Conservation (phyloP, 2,113 vertebrate species). For the Thomomys bottae region DNA sequence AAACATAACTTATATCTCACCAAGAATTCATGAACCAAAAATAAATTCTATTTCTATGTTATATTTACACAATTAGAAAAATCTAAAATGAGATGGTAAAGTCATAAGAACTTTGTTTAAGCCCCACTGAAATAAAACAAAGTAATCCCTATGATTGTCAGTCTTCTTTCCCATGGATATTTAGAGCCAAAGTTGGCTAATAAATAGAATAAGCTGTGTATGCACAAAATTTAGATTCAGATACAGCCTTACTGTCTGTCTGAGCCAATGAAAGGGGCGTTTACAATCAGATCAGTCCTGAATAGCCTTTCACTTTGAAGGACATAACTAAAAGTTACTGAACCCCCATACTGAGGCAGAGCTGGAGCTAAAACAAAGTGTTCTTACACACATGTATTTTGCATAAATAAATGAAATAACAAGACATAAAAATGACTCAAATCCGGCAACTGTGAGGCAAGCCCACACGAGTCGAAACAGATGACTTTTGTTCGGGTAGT, state of each 20-base stretch:
- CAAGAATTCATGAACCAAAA: conserved; percentile 96
- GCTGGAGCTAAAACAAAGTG: conserved; percentile 96
- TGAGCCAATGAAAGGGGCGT: conserved; percentile 87
- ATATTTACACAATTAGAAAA: conserved; percentile 98
- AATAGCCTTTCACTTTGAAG: conserved; percentile 88
- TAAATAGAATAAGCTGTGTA: conserved; percentile 95
- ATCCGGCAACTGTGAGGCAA: conserved; percentile 95
- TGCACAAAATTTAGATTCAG: conserved; percentile 91
- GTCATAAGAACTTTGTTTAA: conserved; percentile 91
- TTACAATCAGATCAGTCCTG: conserved; percentile 88
- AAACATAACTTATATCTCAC: conserved; percentile 98
- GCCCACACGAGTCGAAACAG: conserved; percentile 95
- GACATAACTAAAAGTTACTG: conserved; percentile 86
- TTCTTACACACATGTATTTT: conserved; percentile 97
- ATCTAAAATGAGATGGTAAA: conserved; percentile 94
- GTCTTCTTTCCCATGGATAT: conserved; percentile 89
- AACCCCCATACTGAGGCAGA: conserved; percentile 88
- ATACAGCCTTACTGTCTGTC: conserved; percentile 88
- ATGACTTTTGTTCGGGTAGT: conserved; percentile 95
- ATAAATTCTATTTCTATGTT: conserved; percentile 98
- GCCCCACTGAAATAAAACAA: conserved; percentile 88
- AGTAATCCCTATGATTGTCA: conserved; percentile 92
- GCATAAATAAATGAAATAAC: conserved; percentile 99
- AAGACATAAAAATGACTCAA: conserved; percentile 94
- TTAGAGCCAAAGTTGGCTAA: conserved; percentile 97